Percentiles rank a stretch among this genome's conserved stretches.
These are phyloP conservation scores for Pelagia noctiluca DNA, from an alignment of 30 jellyfish, hydroid and myxozoan genomes.

Conservation along the genomic window DNA sequence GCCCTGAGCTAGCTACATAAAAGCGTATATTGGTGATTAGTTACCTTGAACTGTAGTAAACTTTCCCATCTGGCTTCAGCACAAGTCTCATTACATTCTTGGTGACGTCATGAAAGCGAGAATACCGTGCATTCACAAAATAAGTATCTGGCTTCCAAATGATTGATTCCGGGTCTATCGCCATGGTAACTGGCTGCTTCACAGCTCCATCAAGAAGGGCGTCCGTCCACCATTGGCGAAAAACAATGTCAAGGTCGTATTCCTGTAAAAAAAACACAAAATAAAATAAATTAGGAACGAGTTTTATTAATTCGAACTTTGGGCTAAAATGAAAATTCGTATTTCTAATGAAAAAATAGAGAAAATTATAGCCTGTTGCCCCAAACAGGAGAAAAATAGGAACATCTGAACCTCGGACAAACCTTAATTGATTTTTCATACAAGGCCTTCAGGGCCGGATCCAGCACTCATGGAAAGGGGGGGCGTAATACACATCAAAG, in stretches of 20 bases:
- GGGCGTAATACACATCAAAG: too few relatives aligned
- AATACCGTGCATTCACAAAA: conserved; percentile 41
- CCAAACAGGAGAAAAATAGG: too few relatives aligned
- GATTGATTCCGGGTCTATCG: conserved; percentile 20
- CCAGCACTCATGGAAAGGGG: too few relatives aligned
- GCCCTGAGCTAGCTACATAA: too few relatives aligned
- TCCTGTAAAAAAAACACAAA: conserved; percentile 12
- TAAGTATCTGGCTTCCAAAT: conserved; percentile 62
- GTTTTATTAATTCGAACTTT: too few relatives aligned
- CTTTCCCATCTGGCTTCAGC: conserved; percentile 44
- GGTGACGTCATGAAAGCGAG: conserved; percentile 46
- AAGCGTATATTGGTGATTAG: neutral
- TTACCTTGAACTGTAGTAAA: conserved; percentile 56
- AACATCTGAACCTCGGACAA: too few relatives aligned
- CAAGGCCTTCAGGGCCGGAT: too few relatives aligned
- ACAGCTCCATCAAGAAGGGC: conserved; percentile 40
- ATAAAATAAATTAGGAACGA: too few relatives aligned
- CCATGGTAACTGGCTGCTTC: conserved; percentile 40
- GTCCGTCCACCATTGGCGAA: conserved; percentile 71
- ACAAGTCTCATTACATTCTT: conserved; percentile 37
- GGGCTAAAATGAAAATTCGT: too few relatives aligned
- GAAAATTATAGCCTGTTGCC: too few relatives aligned
- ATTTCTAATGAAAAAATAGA: too few relatives aligned
- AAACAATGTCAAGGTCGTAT: conserved; percentile 35
- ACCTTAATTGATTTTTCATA: too few relatives aligned